Base-by-base conservation (phyloP, 2,888 invertebrate genomes). In the Adelphocoris suturalis region DNA sequence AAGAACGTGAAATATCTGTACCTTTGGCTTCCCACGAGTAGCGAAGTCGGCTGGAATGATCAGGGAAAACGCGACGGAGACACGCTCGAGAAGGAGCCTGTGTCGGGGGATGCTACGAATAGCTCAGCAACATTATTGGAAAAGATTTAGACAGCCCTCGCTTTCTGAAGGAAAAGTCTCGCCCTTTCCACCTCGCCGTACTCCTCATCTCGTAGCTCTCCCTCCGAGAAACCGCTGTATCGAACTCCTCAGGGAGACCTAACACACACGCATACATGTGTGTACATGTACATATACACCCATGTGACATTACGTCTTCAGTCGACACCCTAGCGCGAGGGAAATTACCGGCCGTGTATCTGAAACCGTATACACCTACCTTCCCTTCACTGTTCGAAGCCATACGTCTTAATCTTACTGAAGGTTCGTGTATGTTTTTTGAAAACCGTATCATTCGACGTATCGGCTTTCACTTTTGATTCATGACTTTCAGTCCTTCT, bases 61-160 rank as follows among this genome's bases (percentile, higher is more conserved):
- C 46, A 81, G 46, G 19, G n/a, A 81, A 81, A 81, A 81, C 47
- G 13, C n/a, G 46, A 47, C 52, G 4, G 28, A 46, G 46, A 46
- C 47, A 48, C 46, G 80, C 5, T 11, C 11, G 46, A 13, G 16
- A 12, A 46, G n/a, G 19, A 11, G 80, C 28, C 80, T 80, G 23
- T 9, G 46, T 9, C 16, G 46, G 52, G 37, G 27, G 82, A 48
- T 82, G 82, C 82, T 82, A 52, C 52, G 19, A 82, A 55, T 82
- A 82, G 52, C 82, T 82, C 47, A 23, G 82, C 82, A 52, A 82
- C 82, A 82, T 82, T 82, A 82, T 82, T 82, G 82, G 82, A 82
- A 82, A 82, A 82, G 82, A 82, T 82, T 82, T 82, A 82, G 82
- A 82, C 82, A 78, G 46, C 78, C 46, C 46, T 19, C 47, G 46